Evolutionary conservation across 2,113 vertebrate genomes (phyloP).

Genomic region (Apodemus sylvaticus): DNA sequence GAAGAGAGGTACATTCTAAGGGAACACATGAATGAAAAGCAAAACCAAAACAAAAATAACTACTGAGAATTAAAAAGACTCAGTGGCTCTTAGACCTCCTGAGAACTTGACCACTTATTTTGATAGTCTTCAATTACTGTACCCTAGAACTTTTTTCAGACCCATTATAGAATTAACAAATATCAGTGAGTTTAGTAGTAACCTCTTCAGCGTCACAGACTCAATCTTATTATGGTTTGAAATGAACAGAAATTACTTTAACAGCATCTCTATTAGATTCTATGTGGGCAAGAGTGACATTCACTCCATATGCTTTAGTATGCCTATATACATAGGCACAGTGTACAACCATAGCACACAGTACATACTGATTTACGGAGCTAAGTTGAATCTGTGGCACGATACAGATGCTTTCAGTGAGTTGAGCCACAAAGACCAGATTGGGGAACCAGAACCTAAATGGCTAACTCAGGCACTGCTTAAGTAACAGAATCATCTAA

Average conservation of each 20-base stretch:
- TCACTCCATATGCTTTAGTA: not conserved
- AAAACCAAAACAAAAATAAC: not conserved
- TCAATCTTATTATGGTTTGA: not conserved
- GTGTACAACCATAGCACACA: too few relatives aligned
- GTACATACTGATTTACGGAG: not conserved
- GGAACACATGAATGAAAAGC: not conserved
- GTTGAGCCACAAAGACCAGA: conserved; percentile 2
- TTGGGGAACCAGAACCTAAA: not conserved
- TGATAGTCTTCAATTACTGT: not conserved
- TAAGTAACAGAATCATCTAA: not conserved
- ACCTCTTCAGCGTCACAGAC: not conserved
- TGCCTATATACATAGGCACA: not conserved
- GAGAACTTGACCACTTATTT: not conserved
- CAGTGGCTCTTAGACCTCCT: not conserved
- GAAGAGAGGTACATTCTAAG: not conserved
- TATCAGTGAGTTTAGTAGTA: not conserved
- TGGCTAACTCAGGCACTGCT: not conserved
- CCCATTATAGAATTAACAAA: not conserved
- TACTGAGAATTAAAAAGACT: not conserved
- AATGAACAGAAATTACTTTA: not conserved
- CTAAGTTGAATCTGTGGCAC: not conserved
- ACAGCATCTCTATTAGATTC: not conserved
- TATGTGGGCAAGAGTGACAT: not conserved
- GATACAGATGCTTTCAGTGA: not conserved
- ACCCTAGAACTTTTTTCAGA: not conserved